These are phyloP conservation scores for Caenorhabditis japonica DNA, from an alignment of 2,888 invertebrate species.

Conservation along the genomic window DNA sequence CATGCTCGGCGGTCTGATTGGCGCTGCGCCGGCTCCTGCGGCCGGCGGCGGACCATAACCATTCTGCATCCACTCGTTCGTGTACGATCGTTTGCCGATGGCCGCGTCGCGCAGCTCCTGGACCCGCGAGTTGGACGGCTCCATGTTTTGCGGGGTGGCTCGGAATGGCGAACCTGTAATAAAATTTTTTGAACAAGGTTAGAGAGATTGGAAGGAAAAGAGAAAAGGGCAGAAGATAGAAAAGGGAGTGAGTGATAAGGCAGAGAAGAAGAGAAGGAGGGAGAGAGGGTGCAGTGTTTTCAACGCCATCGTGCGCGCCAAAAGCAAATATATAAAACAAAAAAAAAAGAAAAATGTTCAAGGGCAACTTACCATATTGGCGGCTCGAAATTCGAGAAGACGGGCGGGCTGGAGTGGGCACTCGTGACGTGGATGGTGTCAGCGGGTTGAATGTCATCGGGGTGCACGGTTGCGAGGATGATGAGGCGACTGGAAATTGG, in stretches of 20 bases:
- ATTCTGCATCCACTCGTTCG: slow-evolving; percentile 41
- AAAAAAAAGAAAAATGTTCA: neutral
- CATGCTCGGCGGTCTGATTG: slow-evolving; percentile 42
- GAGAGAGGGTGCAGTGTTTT: neutral
- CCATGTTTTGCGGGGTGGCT: slow-evolving; percentile 34
- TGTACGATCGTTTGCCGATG: slow-evolving; percentile 26
- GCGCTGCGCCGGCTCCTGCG: slow-evolving; percentile 1
- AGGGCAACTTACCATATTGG: slow-evolving; percentile 8
- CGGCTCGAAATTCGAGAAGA: slow-evolving; percentile 13
- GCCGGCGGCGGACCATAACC: slow-evolving; percentile 14
- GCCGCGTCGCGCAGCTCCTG: slow-evolving; percentile 35
- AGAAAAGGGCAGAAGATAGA: slow-evolving; percentile 12
- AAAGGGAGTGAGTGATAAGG: slow-evolving; percentile 11
- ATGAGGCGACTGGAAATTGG: neutral
- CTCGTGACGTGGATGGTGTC: slow-evolving; percentile 34
- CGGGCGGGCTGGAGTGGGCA: slow-evolving; percentile 20
- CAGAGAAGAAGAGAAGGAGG: neutral
- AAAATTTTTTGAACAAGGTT: neutral
- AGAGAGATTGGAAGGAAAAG: neutral
- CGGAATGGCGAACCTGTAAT: slow-evolving; percentile 35
- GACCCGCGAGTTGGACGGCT: slow-evolving; percentile 35
- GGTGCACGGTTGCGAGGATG: slow-evolving; percentile 25
- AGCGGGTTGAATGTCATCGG: slow-evolving; percentile 23
- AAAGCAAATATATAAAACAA: neutral
- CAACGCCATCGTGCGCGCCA: too few relatives aligned